Conservation (phyloP, 2,888 invertebrate species). For the Cheilosia grossa region DNA sequence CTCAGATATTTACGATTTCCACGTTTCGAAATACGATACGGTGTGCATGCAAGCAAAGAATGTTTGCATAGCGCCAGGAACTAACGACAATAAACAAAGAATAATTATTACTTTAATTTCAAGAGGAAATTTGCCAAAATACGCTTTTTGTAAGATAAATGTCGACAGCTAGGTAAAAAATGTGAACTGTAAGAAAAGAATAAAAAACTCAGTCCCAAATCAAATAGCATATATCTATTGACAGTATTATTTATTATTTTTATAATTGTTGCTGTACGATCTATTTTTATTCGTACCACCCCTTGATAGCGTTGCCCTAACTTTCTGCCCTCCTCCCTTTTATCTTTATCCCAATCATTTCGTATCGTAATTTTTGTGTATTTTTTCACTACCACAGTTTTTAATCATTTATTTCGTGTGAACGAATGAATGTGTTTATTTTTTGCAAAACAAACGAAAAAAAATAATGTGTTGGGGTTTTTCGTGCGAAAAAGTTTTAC, state of each 20-base stretch:
- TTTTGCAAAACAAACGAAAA: constrained; percentile 26
- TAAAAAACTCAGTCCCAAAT: neutral
- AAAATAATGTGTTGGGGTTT: constrained; percentile 30
- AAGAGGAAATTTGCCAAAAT: neutral
- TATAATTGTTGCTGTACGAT: constrained; percentile 12
- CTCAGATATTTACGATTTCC: constrained; percentile 5
- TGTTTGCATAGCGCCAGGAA: constrained; percentile 30
- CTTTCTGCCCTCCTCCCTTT: neutral
- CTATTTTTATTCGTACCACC: constrained; percentile 5
- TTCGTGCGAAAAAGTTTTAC: constrained; percentile 60
- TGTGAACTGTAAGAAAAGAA: constrained; percentile 5
- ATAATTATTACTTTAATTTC: neutral
- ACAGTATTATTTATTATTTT: constrained; percentile 14
- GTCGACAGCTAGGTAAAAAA: constrained; percentile 17
- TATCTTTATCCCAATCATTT: constrained; percentile 47
- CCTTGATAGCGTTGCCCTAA: neutral
- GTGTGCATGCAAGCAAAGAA: neutral
- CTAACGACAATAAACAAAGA: neutral
- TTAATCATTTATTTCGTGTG: constrained; percentile 36
- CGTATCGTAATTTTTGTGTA: constrained; percentile 9
- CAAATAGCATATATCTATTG: neutral
- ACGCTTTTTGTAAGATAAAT: neutral
- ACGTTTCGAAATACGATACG: constrained; percentile 44
- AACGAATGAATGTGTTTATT: constrained; percentile 5
- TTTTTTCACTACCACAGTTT: constrained; percentile 12